Evolutionary conservation across 2,888 invertebrate genomes (phyloP).

Genomic region (Melipona bicolor): DNA sequence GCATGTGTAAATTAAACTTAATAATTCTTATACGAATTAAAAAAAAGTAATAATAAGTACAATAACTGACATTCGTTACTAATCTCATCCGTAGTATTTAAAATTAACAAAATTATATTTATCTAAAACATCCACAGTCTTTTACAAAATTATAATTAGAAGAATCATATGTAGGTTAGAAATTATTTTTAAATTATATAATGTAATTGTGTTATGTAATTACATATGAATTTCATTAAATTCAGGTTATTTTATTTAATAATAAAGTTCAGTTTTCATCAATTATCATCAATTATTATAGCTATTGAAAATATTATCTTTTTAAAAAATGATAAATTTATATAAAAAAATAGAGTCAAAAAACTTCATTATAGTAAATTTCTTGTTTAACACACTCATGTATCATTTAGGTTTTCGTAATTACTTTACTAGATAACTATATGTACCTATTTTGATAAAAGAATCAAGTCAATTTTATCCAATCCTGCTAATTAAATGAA

Average conservation of each 20-base stretch:
- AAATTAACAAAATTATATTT: slow-evolving; percentile 2
- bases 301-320: neutral
- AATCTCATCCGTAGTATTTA: neutral
- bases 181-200: neutral
- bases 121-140: neutral
- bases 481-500: neutral
- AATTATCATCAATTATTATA: neutral
- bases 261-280: neutral
- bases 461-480: neutral
- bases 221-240: neutral
- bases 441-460: neutral
- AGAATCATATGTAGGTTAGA: neutral
- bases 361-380: neutral
- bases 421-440: neutral
- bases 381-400: neutral
- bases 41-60: neutral
- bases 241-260: neutral
- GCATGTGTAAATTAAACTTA: too few relatives aligned
- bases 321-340: neutral
- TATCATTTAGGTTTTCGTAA: neutral
- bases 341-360: neutral
- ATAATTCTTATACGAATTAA: neutral
- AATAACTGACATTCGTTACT: too few relatives aligned
- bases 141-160: neutral
- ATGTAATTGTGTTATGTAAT: neutral